Conservation (phyloP, 2,888 invertebrate genomes). For the Hypercompe scribonia region DNA sequence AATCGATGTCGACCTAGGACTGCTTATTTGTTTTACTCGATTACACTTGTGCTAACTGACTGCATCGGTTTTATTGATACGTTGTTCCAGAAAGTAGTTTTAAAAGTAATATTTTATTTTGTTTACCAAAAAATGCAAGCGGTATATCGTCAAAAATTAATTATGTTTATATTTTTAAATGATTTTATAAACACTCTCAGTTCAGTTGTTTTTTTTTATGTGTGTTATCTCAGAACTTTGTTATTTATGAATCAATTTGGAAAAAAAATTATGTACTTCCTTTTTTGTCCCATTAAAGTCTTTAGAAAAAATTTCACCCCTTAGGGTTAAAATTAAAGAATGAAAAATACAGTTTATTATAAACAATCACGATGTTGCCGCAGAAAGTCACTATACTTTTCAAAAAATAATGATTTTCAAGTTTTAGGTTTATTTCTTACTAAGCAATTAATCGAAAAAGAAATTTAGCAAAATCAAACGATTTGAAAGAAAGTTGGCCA, state of each 20-base stretch:
- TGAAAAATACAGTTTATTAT: too few species aligned
- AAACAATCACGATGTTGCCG: background rate
- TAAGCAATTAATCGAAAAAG: background rate
- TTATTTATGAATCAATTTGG: too few species aligned
- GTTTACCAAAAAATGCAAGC: background rate
- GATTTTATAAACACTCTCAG: too few species aligned
- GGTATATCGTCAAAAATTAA: background rate
- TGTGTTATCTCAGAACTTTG: too few species aligned
- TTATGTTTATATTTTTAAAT: too few species aligned
- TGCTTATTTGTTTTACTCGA: slow-evolving; percentile 67
- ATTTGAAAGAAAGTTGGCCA: background rate
- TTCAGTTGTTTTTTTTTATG: too few species aligned
- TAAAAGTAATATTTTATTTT: background rate
- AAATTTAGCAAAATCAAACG: background rate
- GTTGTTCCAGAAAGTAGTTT: slow-evolving; percentile 13
- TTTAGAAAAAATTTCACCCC: too few species aligned
- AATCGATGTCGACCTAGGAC: slow-evolving; percentile 69
- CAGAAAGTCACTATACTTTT: too few species aligned
- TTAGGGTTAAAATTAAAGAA: too few species aligned
- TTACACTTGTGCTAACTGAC: slow-evolving; percentile 60
- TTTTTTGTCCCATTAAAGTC: too few species aligned
- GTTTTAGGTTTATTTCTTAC: background rate
- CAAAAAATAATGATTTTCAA: background rate
- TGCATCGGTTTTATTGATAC: slow-evolving; percentile 48
- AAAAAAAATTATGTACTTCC: too few species aligned